Evolutionary conservation across 2,113 vertebrate species (phyloP), one percentile per base, ranked within the genome.

Genomic region (Chaetorhynchus papuensis): DNA sequence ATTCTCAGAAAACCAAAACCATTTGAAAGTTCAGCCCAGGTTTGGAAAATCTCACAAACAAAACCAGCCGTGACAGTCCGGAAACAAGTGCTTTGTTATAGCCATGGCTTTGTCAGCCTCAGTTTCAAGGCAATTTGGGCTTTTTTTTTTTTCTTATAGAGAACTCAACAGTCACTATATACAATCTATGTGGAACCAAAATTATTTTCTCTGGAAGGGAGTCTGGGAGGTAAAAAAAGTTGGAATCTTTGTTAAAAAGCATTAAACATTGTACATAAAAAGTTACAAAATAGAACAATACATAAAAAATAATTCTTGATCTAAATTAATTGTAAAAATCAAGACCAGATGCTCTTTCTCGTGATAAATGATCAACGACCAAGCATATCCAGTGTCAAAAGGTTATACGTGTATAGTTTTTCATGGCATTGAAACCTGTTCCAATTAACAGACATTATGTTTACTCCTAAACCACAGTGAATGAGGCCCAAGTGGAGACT

Each of bases 371-470:
- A 41, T 4, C 37, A 47, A 19, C 1, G 6, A 28, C 42, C 42
- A 45, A 63, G 27, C 11, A 11, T 8, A 33, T 6, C 61, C 15
- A 17, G 1, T 7, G 22, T 49, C 72, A 57, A 35, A 82, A 84
- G 49, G 64, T 61, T 53, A 80, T 1, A 33, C 1, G 18, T 5
- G 20, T 1, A 12, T 2, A 19, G 35, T 6, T 79, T n/a, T 49
- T 53, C 31, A 4, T 0, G 4, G n/a, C 13, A 21, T 11, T 50
- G 23, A 26, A 52, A 83, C 30, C 35, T 2, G 1, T 35, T 37
- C 35, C 79, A 65, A 17, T 47, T 8, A 64, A 33, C 12, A 69
- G 53, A 21, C 44, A 6, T 26, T 30, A 16, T 9, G 60, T 59
- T 82, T 23, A 7, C 75, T 37, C 57, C 61, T 23, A 6, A 59